Base-by-base conservation (phyloP, 2,113 vertebrate species). In the Spea bombifrons region DNA sequence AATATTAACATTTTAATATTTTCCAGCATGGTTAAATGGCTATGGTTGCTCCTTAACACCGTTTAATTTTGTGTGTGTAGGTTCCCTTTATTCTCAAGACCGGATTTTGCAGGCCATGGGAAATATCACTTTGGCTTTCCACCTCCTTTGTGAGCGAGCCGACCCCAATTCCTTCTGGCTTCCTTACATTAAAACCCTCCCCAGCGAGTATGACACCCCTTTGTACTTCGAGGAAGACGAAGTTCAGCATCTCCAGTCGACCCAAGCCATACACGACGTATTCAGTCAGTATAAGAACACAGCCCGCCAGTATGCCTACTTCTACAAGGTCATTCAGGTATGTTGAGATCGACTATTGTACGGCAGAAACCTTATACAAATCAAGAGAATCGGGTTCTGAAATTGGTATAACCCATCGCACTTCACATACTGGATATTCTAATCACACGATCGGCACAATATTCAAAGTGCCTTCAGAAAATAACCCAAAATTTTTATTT, bases 241-340 rank as follows among this genome's bases (percentile, higher is more conserved):
- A 82, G 96, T 98, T 17, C 92, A 92, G 71, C 89, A 94, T 84
- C 94, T 99, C 78, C 93, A 96, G 78, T 94, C 93, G 52, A 98
- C 97, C 1, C 97, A 99, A 87, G 97, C 96, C 8, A 89, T 98
- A 75, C 96, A 96, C 5, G 97, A 99, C 17, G 88, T 99, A 77
- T 94, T 98, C 78, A 98, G 93, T 89, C 97, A 99, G 86, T 99
- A 98, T 74, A 99, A 98, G 89, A 99, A 98, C 88, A 98, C 96
- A 0, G 96, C 96, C 3, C 95, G 97, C 4, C 97, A 99, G 82
- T 99, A 99, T 5, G 96, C 97, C 4, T 99, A 99, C 88, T 99
- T 99, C 92, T 99, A 97, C 90, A 98, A 94, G 86, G 94, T 99
- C 83, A 89, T 98, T 65, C 97, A 99, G 92, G 97, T 99, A 87